Conservation (phyloP, 2,888 invertebrate species). For the Amorpha juglandis region DNA sequence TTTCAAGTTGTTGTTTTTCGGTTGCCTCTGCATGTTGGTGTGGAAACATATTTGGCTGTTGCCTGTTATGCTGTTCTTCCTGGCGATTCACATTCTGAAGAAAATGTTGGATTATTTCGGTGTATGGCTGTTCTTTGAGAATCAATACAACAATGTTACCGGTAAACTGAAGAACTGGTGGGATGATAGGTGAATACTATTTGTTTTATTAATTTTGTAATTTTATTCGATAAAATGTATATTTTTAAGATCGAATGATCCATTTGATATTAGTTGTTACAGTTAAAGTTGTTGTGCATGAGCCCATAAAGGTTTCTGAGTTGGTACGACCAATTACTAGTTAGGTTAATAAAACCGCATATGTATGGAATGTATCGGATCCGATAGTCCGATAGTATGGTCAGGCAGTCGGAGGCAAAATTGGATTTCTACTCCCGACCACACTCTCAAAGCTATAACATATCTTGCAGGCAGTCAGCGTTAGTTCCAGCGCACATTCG, state of each 20-base stretch:
- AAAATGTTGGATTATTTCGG: slow-evolving; percentile 79
- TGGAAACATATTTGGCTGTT: slow-evolving; percentile 94
- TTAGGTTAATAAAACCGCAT: too few species aligned
- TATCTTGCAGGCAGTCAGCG: slow-evolving; percentile 81
- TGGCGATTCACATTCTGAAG: slow-evolving; percentile 87
- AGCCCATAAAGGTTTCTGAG: too few species aligned
- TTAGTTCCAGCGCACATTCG: slow-evolving; percentile 90
- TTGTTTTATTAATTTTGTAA: not conserved
- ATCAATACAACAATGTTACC: slow-evolving; percentile 68
- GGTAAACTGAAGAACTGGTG: slow-evolving; percentile 84
- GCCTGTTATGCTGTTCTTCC: slow-evolving; percentile 90
- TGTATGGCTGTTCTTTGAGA: slow-evolving; percentile 77
- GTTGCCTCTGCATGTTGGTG: slow-evolving; percentile 91
- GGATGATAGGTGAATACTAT: slow-evolving; percentile 74
- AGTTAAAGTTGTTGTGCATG: too few species aligned
- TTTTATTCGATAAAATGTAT: not conserved
- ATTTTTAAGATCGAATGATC: not conserved
- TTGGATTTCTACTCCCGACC: too few species aligned
- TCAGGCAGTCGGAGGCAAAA: too few species aligned
- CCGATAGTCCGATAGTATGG: too few species aligned
- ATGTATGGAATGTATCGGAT: too few species aligned
- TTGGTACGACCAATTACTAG: too few species aligned
- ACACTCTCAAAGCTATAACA: too few species aligned
- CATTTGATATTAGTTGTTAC: too few species aligned
- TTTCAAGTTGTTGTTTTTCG: slow-evolving; percentile 91